Evolutionary conservation across 2,797 vertebrate genomes (phyloP), one percentile per base, ranked within the genome.

Genomic region (Urocyon cinereoargenteus): DNA sequence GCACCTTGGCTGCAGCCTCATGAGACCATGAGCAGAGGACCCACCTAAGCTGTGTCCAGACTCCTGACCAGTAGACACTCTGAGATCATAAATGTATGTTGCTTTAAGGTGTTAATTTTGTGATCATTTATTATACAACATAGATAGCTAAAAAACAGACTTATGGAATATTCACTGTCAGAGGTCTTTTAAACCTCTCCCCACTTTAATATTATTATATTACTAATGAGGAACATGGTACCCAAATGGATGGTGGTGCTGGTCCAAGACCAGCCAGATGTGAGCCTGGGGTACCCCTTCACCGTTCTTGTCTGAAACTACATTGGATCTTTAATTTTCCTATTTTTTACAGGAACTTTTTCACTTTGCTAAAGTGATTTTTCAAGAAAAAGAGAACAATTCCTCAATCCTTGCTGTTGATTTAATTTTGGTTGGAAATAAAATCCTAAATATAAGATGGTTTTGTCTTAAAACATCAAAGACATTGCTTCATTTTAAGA

Each of bases 391-490:
- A 86, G 51, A n/a, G 15, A 26, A 45, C 0, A 90, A n/a, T 70
- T 70, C 86, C 77, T 64, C 9, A 93, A 91, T 40, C 53, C 9
- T 93, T 87, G 53, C 12, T 85, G 2, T 95, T 90, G 18, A 14
- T 70, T n/a, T 22, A 75, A 53, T 75, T 86, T 70, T 93, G 6
- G 86, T 34, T 75, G n/a, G 31, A 86, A 86, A 77, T 40, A 79
- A 26, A 95, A 92, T 75, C 79, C 45, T 77, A 70, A 64, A 22
- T 91, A 62, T 31, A 66, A 45, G 57, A 77, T 77, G 12, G 18
- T 66, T 79, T 95, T 86, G 77, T 62, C 34, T 86, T 86, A 77
- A 62, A 86, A 26, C 40, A 66, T 24, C 45, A 36, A 93, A n/a
- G 6, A n/a, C 45, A 16, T 24, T 59, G 40, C 7, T 94, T 85